Conservation (phyloP, 2,113 vertebrate genomes). For the Leucosticte australis region DNA sequence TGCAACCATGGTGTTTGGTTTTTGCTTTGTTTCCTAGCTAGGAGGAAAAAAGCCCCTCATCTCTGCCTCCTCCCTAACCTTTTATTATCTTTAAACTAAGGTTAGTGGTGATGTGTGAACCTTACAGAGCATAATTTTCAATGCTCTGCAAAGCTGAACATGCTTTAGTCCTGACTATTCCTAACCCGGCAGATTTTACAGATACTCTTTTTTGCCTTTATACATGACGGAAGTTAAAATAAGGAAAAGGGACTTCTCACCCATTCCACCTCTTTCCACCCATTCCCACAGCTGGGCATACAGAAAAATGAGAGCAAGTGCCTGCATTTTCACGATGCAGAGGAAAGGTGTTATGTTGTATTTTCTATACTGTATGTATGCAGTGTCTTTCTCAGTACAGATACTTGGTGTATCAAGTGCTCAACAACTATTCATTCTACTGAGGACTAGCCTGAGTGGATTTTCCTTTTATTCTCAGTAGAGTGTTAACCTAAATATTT, state of each 20-base stretch:
- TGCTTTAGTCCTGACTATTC: slow-evolving; percentile 26
- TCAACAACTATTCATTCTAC: neutral
- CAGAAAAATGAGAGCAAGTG: neutral
- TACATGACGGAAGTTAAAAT: neutral
- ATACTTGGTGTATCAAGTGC: neutral
- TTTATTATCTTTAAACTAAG: slow-evolving; percentile 55
- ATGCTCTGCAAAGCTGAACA: neutral
- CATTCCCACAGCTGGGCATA: neutral
- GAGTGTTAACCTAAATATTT: neutral
- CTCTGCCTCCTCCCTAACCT: neutral
- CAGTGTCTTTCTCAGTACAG: neutral
- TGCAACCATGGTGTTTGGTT: slow-evolving; percentile 65
- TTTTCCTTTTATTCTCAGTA: neutral
- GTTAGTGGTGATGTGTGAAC: neutral
- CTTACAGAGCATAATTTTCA: slow-evolving; percentile 47
- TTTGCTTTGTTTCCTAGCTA: slow-evolving; percentile 59
- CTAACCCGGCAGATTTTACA: neutral
- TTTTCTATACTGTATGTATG: accelerated
- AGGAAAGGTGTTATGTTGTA: neutral
- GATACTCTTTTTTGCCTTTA: neutral
- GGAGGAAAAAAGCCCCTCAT: neutral
- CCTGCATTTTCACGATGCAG: neutral
- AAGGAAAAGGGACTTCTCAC: neutral
- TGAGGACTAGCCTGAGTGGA: neutral
- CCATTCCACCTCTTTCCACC: neutral